Evolutionary conservation across 2,113 vertebrate genomes (phyloP), one percentile per base, ranked within the genome.

Genomic region (Oxyruncus cristatus): DNA sequence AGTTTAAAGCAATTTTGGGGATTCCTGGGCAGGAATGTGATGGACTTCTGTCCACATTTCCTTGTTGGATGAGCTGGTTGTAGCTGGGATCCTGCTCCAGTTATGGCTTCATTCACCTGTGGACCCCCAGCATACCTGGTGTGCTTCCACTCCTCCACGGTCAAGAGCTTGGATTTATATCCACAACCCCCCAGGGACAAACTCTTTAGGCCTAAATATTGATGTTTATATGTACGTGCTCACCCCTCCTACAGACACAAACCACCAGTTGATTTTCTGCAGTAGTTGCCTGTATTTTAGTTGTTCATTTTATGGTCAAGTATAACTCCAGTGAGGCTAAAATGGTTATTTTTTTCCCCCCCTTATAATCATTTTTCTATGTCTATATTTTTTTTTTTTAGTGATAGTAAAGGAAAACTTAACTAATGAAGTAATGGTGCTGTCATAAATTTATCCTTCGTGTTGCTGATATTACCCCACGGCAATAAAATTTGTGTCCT

Each of bases 11-110:
- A 37, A 1, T 2, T 8, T 28, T 39, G 59, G 22, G 24, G 18
- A 8, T 95, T 76, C 24, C 58, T 44, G 46, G 42, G 12, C 12
- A 58, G 32, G 32, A 66, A n/a, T 41, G 1, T 1, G 9, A 6
- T 46, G 7, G 35, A 19, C 4, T 37, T 35, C 4, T 1, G 1
- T 2, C 4, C 3, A 1, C 0, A 0, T 37, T 83, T 58, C 41
- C 37, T 1, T 16, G 13, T 5, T 23, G 23, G 24, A 4, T 61
- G 71, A 61, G 33, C 28, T 39, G 58, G 14, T 41, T 8, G 2
- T 41, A 59, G 41, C 39, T 39, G 0, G 37, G 63, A 77, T 86
- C 15, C 30, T 42, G 0, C 41, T 53, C 4, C 16, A 80, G 1
- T 24, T 23, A 5, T 1, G 26, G 37, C 73, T 92, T 84, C 1